These are phyloP conservation scores for Baronia brevicornis DNA, from an alignment of 2,888 invertebrate species.

Conservation along the genomic window DNA sequence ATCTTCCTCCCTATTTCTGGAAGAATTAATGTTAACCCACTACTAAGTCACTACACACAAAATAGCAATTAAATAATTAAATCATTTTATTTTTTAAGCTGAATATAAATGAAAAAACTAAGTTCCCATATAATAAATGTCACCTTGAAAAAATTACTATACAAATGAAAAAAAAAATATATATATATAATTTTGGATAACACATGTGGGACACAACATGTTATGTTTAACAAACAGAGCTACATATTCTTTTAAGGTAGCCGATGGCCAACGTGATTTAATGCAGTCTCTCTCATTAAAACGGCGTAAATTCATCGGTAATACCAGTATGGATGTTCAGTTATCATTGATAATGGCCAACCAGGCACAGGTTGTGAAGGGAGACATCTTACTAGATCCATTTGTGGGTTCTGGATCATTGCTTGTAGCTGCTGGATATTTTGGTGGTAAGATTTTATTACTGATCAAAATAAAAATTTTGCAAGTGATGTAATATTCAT, in stretches of 20 bases:
- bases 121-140: too few relatives aligned
- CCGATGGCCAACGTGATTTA: conserved; percentile 88
- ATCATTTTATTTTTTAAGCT: too few relatives aligned
- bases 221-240: not conserved
- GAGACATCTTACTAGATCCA: conserved; percentile 91
- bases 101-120: too few relatives aligned
- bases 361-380: conserved; percentile 83
- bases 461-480: too few relatives aligned
- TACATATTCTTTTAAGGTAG: conserved; percentile 74
- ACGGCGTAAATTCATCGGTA: conserved; percentile 95
- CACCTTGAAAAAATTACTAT: too few relatives aligned
- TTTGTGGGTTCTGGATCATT: conserved; percentile 94
- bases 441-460: conserved; percentile 77
- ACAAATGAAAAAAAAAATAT: too few relatives aligned
- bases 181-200: conserved; percentile 1
- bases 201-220: not conserved
- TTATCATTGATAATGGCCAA: conserved; percentile 97
- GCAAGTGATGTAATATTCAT: not conserved
- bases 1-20: too few relatives aligned
- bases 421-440: conserved; percentile 91
- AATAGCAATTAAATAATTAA: too few relatives aligned
- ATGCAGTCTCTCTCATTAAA: conserved; percentile 90
- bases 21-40: too few relatives aligned
- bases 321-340: conserved; percentile 99
- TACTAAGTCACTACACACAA: too few relatives aligned